Base-by-base conservation (phyloP, 1,140 invertebrate species). In the Macrotrachela quadricornifera region DNA sequence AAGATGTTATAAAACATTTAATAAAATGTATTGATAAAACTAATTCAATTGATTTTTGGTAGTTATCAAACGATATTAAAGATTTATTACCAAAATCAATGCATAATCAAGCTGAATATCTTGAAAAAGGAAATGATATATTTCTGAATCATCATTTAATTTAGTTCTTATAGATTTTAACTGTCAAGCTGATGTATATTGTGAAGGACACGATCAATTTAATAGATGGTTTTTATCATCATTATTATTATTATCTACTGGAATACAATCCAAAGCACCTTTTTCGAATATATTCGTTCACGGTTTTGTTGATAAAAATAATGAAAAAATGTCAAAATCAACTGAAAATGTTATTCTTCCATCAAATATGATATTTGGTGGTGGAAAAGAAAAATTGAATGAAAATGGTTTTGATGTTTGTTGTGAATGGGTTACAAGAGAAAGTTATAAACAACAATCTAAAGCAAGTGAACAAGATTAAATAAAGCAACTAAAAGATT, bases 141-240 rank as follows among this genome's bases (percentile, higher is more conserved):
- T 77, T 99, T 67, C 87, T 65, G 94, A 94, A 9, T 73, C 87
- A 36, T 88, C 90, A 0, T 97, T 92, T 91, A 79, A 78, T 13
- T 66, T 70, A 40, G 81, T 80, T 11, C n/a, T 74, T 75, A 1
- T 15, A 62, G 63, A 62, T 62, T 53, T 30, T 15, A 10, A 30
- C 42, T n/a, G 6, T 9, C 12, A 13, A 56, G 48, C 48, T 8
- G 82, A 91, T 70, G 64, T 97, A 3, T 95, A 91, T 64, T 67
- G 91, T 12, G 94, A 99, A 73, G 94, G 94, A 1, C 69, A 82
- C 40, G 94, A 99, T 73, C 94, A 99, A 69, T 85, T 92, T 64
- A 81, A 79, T 8, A 94, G 92, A 1, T 99, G 94, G 94, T 99
- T 99, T 70, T 87, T 94, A 63, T 83, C 90, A 0, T 91, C 91